Base-by-base conservation (phyloP, 2,113 vertebrate genomes). In the Syngnathus floridae region DNA sequence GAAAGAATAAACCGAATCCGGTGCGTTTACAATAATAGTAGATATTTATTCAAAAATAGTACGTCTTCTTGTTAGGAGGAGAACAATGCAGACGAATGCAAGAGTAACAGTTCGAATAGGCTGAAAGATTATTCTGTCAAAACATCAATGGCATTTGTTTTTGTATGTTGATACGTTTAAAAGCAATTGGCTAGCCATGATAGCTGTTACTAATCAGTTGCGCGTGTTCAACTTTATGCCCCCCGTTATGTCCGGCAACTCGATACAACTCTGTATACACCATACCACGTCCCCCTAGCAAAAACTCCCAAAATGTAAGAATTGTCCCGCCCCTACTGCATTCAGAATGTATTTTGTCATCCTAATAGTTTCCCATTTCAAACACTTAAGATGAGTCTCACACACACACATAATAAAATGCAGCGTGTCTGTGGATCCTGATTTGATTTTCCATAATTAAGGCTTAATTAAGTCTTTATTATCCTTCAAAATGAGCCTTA, bases 401-500 rank as follows among this genome's bases (percentile, higher is more conserved):
- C 12, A 5, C 21, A 4, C n/a, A 22, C 2, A 31, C 54, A 56
- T 26, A 56, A 2, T 16, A 13, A 16, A 7, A 56, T 17, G 7
- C 6, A 31, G 13, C 16, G 26, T 8, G 26, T 56, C 7, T 35
- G 54, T 56, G 26, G 26, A 56, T 16, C 26, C 54, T 56, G 54
- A 35, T 56, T 35, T 35, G 31, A 56, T 56, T 56, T 35, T 35
- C 26, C 26, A 31, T 56, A 56, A 56, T 56, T 56, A 56, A 35
- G 26, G 26, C 54, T 35, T 35, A 31, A 56, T 56, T 56, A 56
- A 56, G 54, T 56, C 54, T 56, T 16, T 56, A 35, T 56, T 35
- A 56, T 56, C 54, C 54, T 56, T 35, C 26, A 56, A n/a, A 56
- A 56, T 56, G 54, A 56, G 26, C 16, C 54, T 56, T 56, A 56